Percentiles rank a stretch among this genome's conserved stretches.
phyloP scores from a whole-genome alignment of 64 coral and sea anemone species.

The Pocillopora damicornis region DNA sequence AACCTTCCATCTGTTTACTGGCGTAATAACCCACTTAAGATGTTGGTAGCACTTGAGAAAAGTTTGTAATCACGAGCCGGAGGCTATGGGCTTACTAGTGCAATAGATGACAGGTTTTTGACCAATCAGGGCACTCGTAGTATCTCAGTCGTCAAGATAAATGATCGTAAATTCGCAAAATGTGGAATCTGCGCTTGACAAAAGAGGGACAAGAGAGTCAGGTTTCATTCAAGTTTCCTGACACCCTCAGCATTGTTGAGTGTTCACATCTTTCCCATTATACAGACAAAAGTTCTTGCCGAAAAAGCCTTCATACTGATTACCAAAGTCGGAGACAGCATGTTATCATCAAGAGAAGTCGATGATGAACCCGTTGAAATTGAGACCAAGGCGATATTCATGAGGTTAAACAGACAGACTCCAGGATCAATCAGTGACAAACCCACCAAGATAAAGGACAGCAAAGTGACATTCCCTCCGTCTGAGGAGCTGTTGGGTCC shows the following conservation, averaged over 20 bases:
- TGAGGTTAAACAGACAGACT: slow-evolving; percentile 52
- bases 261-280: not conserved
- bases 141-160: too few relatives aligned
- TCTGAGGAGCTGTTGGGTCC: slow-evolving; percentile 35
- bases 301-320: slow-evolving; percentile 65
- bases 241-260: not conserved
- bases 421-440: slow-evolving; percentile 51
- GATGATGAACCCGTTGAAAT: slow-evolving; percentile 43
- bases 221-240: too few relatives aligned
- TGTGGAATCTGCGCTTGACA: too few relatives aligned
- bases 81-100: not conserved
- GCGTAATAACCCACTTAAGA: too few relatives aligned
- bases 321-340: slow-evolving; percentile 47
- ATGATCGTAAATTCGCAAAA: too few relatives aligned
- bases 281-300: slow-evolving; percentile 38
- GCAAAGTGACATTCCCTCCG: slow-evolving; percentile 52
- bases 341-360: slow-evolving; percentile 38
- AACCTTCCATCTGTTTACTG: too few relatives aligned
- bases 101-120: not conserved
- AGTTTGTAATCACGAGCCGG: too few relatives aligned
- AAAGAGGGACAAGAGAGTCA: too few relatives aligned
- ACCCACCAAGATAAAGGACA: slow-evolving; percentile 20
- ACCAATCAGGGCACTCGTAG: not conserved
- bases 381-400: slow-evolving; percentile 56
- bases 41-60: too few relatives aligned